Evolutionary conservation across 30 jellyfish, hydroid and myxozoan genomes (phyloP), one percentile per base, ranked within the genome.

Genomic region (Turritopsis rubra): DNA sequence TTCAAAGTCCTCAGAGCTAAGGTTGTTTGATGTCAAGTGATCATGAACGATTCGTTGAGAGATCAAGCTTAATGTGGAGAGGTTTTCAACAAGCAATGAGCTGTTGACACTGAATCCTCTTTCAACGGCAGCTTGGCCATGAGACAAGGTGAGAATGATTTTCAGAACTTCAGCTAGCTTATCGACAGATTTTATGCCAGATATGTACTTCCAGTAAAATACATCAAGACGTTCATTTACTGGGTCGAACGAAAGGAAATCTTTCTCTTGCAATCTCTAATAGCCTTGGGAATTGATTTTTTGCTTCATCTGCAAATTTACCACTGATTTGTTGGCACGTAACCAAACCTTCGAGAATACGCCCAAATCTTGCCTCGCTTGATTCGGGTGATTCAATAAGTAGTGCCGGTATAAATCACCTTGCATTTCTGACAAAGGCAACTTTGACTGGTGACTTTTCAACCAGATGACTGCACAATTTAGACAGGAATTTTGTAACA

Each of bases 101-200:
- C 60, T 41, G 17, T 66, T 66, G 7, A 21, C 76, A 66, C 27
- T 66, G 17, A 66, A 66, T 17, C 76, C 76, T 66, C 76, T 66
- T 17, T 73, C 82, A 3, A 73, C 82, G 8, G 82, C 82, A 73
- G 82, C 82, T 28, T 73, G 82, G 8, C 82, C 82, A 29, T 73
- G 82, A 21, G 82, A 73, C 73, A 73, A 20, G 8, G 82, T 73
- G 8, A 73, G 20, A 1, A 73, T 29, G 9, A 73, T 25, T 73
- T 73, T 73, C 8, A 25, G 20, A 73, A 73, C 82, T 29, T 73
- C 76, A 3, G 76, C 76, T 7, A 66, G 8, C 17, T 66, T 66
- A 66, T 66, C 76, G 7, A 66, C 29, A 17, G 29, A 66, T 66
- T 66, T 66, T 26, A 26, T 7, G 17, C 76, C 76, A 3, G 4